Conservation (phyloP, 2,113 vertebrate genomes). For the Brachirus orientalis region DNA sequence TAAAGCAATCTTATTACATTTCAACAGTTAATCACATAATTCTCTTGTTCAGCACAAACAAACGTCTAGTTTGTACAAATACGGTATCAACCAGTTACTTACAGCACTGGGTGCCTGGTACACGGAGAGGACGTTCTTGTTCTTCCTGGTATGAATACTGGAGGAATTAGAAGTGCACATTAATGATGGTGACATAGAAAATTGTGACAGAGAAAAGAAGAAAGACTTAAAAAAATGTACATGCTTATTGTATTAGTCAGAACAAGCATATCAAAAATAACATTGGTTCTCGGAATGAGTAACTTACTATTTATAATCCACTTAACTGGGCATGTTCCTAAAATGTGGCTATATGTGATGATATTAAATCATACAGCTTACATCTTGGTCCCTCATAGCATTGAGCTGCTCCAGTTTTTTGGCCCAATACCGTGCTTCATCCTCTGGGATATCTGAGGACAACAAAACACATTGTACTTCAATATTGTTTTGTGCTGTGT, state of each 20-base stretch:
- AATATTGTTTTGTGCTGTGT: no score
- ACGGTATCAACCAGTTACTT: constrained; percentile 78
- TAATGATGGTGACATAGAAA: background rate
- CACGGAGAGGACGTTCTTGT: constrained; percentile 90
- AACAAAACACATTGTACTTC: constrained; percentile 37
- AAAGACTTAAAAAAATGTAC: background rate
- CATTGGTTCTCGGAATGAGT: constrained; percentile 7
- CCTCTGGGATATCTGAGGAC: constrained; percentile 93
- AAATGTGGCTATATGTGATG: constrained; percentile 22
- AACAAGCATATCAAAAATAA: background rate
- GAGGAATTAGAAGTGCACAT: constrained; percentile 2
- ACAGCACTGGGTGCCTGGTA: constrained; percentile 94
- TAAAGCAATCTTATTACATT: constrained; percentile 54
- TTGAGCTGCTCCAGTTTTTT: constrained; percentile 98
- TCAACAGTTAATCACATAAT: constrained; percentile 25
- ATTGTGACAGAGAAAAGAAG: background rate
- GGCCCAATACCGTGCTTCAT: constrained; percentile 98
- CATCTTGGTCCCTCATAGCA: constrained; percentile 97
- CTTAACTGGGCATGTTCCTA: constrained; percentile 15
- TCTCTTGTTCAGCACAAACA: constrained; percentile 38
- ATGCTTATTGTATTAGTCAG: background rate
- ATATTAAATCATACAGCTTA: constrained; percentile 75
- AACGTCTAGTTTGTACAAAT: constrained; percentile 25
- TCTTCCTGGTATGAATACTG: constrained; percentile 90
- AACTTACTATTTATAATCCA: background rate